A percentile compares a stretch with the other conserved stretches of the same genome.
Conservation (phyloP, 2,113 vertebrate species). For the Pseudorhombus dupliciocellatus region DNA sequence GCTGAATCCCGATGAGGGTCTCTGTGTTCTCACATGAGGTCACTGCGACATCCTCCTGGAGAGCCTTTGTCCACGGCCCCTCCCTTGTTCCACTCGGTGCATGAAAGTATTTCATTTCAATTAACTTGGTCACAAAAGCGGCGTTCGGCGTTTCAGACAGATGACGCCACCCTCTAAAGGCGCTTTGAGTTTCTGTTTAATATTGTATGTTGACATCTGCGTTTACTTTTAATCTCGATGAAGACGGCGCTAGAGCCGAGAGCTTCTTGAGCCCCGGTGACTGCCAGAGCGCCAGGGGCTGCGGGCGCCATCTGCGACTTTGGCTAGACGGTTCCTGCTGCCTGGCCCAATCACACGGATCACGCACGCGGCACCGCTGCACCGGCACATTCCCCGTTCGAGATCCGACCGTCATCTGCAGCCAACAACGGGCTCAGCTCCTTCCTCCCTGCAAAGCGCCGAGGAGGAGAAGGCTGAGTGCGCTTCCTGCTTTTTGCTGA, state of each 20-base stretch:
- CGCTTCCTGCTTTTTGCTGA: slow-evolving; percentile 39
- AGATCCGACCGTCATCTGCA: slow-evolving; percentile 41
- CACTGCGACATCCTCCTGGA: too few relatives aligned
- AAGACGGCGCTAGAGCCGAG: slow-evolving; percentile 31
- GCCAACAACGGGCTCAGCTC: slow-evolving; percentile 35
- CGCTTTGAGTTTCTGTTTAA: slow-evolving; percentile 23
- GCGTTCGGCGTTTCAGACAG: not conserved
- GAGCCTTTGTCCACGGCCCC: too few relatives aligned
- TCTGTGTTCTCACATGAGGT: too few relatives aligned
- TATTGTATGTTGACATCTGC: slow-evolving; percentile 21
- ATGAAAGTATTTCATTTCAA: not conserved
- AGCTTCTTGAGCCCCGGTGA: slow-evolving; percentile 48
- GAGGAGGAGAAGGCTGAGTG: slow-evolving; percentile 28
- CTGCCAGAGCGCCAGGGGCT: slow-evolving; percentile 60
- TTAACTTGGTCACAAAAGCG: not conserved
- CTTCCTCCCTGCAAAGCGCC: slow-evolving; percentile 33
- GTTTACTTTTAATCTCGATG: slow-evolving; percentile 46
- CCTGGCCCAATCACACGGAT: slow-evolving; percentile 25
- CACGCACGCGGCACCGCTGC: slow-evolving; percentile 39
- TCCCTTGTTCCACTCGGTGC: too few relatives aligned
- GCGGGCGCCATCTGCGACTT: slow-evolving; percentile 70
- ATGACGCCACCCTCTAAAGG: not conserved
- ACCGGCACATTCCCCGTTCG: slow-evolving; percentile 29
- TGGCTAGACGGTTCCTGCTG: slow-evolving; percentile 54
- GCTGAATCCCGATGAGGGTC: too few relatives aligned